Evolutionary conservation across 2,888 invertebrate species (phyloP).

Genomic region (Silvanus unidentatus): DNA sequence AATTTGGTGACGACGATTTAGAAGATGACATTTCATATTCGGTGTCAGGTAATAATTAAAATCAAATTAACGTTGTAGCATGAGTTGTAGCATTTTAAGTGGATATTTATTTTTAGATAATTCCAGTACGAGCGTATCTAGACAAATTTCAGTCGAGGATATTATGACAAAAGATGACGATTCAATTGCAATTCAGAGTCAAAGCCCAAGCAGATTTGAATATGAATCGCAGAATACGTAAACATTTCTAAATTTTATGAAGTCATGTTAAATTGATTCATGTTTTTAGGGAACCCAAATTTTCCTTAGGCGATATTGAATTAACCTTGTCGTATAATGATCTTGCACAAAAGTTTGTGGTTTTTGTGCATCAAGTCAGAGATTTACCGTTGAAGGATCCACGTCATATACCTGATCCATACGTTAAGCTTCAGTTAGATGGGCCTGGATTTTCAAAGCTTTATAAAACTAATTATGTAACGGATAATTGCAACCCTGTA

Average conservation of each 20-base stretch:
- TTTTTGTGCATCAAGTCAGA: constrained; percentile 81
- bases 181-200: neutral
- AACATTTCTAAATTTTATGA: too few species aligned
- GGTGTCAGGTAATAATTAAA: constrained; percentile 23
- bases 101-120: constrained; percentile 3
- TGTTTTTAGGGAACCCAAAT: constrained; percentile 19
- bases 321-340: constrained; percentile 75
- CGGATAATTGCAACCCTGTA: constrained; percentile 81
- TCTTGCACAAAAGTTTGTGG: constrained; percentile 68
- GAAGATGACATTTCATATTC: constrained; percentile 20
- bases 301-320: constrained; percentile 64
- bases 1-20: constrained; percentile 23
- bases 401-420: constrained; percentile 79
- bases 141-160: constrained; percentile 1
- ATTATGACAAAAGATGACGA: neutral
- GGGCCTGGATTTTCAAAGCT: constrained; percentile 70
- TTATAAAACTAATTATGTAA: constrained; percentile 47
- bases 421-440: constrained; percentile 75
- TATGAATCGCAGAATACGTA: too few species aligned
- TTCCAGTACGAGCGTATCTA: neutral
- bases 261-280: too few species aligned
- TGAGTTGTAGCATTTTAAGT: constrained; percentile 1
- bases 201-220: too few species aligned
- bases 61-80: constrained; percentile 6
- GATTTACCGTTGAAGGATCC: constrained; percentile 77